phyloP scores from a whole-genome alignment of 2,888 invertebrate genomes.

The Chymomyza procnemis region DNA sequence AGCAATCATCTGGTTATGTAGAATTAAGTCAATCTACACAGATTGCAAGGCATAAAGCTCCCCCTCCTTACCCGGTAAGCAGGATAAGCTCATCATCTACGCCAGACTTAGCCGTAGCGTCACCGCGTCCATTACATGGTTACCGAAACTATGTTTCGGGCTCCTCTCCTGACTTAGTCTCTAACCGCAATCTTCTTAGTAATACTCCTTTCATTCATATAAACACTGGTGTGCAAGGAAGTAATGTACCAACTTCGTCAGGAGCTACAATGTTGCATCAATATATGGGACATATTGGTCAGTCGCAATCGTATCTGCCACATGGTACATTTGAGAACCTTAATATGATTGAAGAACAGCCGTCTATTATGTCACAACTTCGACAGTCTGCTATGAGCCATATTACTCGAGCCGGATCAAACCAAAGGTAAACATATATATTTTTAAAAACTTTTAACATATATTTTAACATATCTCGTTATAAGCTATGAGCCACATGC shows the following conservation, averaged over 20 bases:
- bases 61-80: constrained; percentile 90
- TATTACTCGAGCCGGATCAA: constrained; percentile 48
- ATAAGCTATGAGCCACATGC: constrained; percentile 35
- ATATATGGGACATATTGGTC: constrained; percentile 74
- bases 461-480: background rate
- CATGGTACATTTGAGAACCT: constrained; percentile 88
- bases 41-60: constrained; percentile 83
- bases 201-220: constrained; percentile 58
- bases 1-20: constrained; percentile 56
- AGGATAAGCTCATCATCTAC: constrained; percentile 90
- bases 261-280: constrained; percentile 70
- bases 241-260: constrained; percentile 77
- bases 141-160: constrained; percentile 83
- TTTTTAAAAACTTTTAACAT: background rate
- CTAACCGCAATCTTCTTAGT: constrained; percentile 83
- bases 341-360: constrained; percentile 80
- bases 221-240: constrained; percentile 66
- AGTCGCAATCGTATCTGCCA: constrained; percentile 78
- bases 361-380: constrained; percentile 75
- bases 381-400: constrained; percentile 73
- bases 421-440: constrained; percentile 47
- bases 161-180: constrained; percentile 88
- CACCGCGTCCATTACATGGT: constrained; percentile 80
- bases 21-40: constrained; percentile 77
- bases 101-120: constrained; percentile 88